Conservation (phyloP, 2,888 invertebrate genomes). For the Baccha elongata region DNA sequence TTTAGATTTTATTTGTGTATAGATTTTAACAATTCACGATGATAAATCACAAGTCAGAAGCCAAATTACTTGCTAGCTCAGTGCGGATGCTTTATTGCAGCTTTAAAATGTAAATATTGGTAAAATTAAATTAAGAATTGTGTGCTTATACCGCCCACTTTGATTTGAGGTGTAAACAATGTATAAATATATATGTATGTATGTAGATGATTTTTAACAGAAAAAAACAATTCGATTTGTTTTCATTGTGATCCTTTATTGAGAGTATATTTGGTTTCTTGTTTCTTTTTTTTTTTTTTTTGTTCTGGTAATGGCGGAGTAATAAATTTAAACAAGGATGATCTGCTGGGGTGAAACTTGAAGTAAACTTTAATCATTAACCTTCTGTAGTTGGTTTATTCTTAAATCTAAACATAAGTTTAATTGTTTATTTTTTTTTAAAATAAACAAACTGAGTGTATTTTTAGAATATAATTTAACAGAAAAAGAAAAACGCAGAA, state of each 20-base stretch:
- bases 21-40: constrained; percentile 49
- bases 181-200: not conserved
- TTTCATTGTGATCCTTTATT: constrained; percentile 64
- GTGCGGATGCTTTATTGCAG: constrained; percentile 63
- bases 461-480: constrained; percentile 36
- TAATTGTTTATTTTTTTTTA: constrained; percentile 38
- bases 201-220: constrained; percentile 8
- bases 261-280: constrained; percentile 8
- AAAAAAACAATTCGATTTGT: constrained; percentile 41
- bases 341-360: constrained; percentile 40
- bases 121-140: constrained; percentile 48
- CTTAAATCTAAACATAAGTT: constrained; percentile 34
- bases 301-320: constrained; percentile 40
- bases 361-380: constrained; percentile 28
- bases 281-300: not conserved
- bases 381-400: constrained; percentile 22
- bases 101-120: constrained; percentile 64
- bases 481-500: too few species aligned
- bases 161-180: constrained; percentile 2
- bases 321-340: constrained; percentile 63
- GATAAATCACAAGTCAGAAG: constrained; percentile 60
- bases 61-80: constrained; percentile 21
- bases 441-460: constrained; percentile 5
- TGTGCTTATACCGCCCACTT: constrained; percentile 46
- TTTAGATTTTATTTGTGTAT: constrained; percentile 36